Evolutionary conservation across 1,140 invertebrate genomes (phyloP).

Genomic region (Aphelenchoides besseyi): DNA sequence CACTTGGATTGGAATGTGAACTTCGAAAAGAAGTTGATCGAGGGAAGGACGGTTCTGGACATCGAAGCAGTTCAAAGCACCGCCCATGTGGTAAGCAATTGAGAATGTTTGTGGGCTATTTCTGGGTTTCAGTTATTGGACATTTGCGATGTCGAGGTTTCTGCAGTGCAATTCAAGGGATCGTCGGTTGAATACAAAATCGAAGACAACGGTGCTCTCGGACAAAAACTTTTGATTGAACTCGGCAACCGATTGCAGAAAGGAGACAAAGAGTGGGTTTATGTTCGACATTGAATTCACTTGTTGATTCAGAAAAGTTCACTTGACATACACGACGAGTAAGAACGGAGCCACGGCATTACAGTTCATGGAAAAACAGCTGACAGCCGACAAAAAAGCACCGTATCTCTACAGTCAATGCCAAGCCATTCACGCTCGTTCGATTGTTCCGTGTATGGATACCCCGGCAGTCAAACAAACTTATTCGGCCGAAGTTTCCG

Average conservation of each 20-base stretch:
- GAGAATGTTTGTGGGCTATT: no score
- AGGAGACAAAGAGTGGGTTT: background rate
- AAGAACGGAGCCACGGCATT: slow-evolving; percentile 73
- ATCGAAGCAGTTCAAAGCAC: slow-evolving; percentile 55
- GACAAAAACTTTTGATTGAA: slow-evolving; percentile 74
- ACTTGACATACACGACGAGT: slow-evolving; percentile 75
- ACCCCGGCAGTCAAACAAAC: slow-evolving; percentile 83
- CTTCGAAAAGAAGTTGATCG: slow-evolving; percentile 65
- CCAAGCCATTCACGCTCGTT: slow-evolving; percentile 75
- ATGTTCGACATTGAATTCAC: slow-evolving; percentile 32
- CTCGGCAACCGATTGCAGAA: slow-evolving; percentile 62
- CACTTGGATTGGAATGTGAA: slow-evolving; percentile 70
- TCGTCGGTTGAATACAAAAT: background rate
- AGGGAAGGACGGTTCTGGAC: slow-evolving; percentile 63
- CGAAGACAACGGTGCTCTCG: slow-evolving; percentile 66
- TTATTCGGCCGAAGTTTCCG: slow-evolving; percentile 76
- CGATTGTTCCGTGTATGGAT: slow-evolving; percentile 85
- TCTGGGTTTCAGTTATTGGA: background rate
- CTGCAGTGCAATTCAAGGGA: background rate
- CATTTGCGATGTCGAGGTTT: background rate
- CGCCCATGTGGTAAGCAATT: slow-evolving; percentile 33
- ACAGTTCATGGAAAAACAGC: slow-evolving; percentile 81
- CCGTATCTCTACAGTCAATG: slow-evolving; percentile 76
- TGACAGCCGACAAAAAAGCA: slow-evolving; percentile 79
- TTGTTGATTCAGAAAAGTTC: slow-evolving; percentile 66